Conservation (phyloP, 2,888 invertebrate species). For the Ormyrus nitidulus region DNA sequence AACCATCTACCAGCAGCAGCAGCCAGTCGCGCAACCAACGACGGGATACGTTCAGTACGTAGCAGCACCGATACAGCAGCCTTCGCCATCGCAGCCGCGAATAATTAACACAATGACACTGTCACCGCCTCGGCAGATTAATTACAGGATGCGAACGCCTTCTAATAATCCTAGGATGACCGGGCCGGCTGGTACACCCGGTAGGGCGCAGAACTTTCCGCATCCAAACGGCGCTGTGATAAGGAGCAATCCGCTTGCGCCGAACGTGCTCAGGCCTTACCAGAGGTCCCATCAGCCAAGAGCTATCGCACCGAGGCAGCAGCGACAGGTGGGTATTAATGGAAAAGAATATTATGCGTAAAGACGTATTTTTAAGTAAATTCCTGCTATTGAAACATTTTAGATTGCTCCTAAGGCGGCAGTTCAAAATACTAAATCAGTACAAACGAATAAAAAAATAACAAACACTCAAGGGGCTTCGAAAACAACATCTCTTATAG, state of each 20-base stretch:
- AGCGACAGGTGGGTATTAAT: constrained; percentile 35
- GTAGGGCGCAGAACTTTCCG: constrained; percentile 43
- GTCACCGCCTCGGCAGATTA: constrained; percentile 44
- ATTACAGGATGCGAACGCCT: constrained; percentile 34
- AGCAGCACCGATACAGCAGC: constrained; percentile 4
- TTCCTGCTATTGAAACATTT: not conserved
- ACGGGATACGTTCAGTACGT: constrained; percentile 59
- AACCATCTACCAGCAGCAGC: constrained; percentile 54
- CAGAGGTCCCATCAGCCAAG: constrained; percentile 27
- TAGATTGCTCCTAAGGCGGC: not conserved
- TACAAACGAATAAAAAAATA: too few relatives aligned
- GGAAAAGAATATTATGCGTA: not conserved
- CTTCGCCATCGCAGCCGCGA: constrained; percentile 18
- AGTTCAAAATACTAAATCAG: not conserved
- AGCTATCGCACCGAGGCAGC: constrained; percentile 22
- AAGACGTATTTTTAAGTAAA: not conserved
- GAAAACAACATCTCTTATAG: constrained; percentile 69
- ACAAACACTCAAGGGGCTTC: too few relatives aligned
- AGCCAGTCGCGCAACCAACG: constrained; percentile 47
- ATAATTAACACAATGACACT: constrained; percentile 50
- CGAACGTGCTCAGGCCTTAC: constrained; percentile 47
- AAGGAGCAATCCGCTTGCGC: constrained; percentile 56
- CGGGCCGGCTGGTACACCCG: not conserved
- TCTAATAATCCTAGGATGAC: too few relatives aligned
- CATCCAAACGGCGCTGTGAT: constrained; percentile 62